A percentile compares a stretch with the other conserved stretches of the same genome.
phyloP scores from a whole-genome alignment of 1,140 invertebrate species.

The Plodia interpunctella region DNA sequence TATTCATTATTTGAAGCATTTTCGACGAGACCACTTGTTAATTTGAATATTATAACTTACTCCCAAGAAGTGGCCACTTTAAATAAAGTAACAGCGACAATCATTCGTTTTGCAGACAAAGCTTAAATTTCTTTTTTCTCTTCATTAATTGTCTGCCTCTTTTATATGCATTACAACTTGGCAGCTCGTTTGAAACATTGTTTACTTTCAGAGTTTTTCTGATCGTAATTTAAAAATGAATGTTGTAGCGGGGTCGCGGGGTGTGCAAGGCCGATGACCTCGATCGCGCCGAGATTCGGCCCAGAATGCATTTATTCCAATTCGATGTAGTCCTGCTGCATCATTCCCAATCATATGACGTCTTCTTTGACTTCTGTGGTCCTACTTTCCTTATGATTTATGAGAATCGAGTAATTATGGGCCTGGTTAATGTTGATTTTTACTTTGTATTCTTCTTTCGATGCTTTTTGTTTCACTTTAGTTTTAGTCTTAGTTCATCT shows the following conservation, averaged over 20 bases:
- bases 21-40: not conserved
- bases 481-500: not conserved
- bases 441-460: not conserved
- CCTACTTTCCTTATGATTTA: slow-evolving; percentile 69
- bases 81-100: not conserved
- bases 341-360: slow-evolving; percentile 61
- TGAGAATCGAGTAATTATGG: slow-evolving; percentile 19
- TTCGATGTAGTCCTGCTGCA: slow-evolving; percentile 54
- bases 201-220: slow-evolving; percentile 32
- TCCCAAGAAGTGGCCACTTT: not conserved
- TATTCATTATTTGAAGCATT: not conserved
- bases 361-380: slow-evolving; percentile 52
- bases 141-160: slow-evolving; percentile 18
- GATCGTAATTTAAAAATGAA: slow-evolving; percentile 39
- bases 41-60: not conserved
- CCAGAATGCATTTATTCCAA: slow-evolving; percentile 66
- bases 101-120: not conserved
- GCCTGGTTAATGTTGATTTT: slow-evolving; percentile 6
- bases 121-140: slow-evolving; percentile 19
- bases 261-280: slow-evolving; percentile 56
- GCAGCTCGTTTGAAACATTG: slow-evolving; percentile 35
- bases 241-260: slow-evolving; percentile 25
- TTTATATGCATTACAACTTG: slow-evolving; percentile 15
- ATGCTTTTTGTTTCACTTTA: not conserved
- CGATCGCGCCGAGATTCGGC: slow-evolving; percentile 46